Base-by-base conservation (phyloP, 2,888 invertebrate species). In the Belgica antarctica region DNA sequence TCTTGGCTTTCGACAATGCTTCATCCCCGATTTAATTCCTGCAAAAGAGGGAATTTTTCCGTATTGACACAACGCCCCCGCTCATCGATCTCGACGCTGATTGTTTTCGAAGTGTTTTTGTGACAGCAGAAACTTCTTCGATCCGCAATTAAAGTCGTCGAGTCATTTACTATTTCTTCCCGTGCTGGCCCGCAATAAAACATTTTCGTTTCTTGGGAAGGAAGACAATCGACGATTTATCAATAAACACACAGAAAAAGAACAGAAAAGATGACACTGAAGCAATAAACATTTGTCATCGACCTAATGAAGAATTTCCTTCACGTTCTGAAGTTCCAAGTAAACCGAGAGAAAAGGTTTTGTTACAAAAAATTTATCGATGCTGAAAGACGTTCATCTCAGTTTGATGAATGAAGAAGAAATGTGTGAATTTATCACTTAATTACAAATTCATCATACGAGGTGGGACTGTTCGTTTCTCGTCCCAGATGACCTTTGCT, bases 261-360 rank as follows among this genome's bases (percentile, higher is more conserved):
- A 12, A 65, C 65, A 65, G 27, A 59, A 59, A 52, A 59, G 25
- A 46, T 47, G 17, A 65, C 65, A 65, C 62, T 17, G 36, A 65
- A 15, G 65, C 65, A 65, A 65, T 65, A 65, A 65, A 65, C 65
- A 65, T 65, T 65, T 65, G 65, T 65, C 65, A 65, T 65, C 47
- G 47, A 25, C 41, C 25, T 41, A 65, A 65, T 65, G 47, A 65
- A n/a, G n/a, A 65, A 65, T 65, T 65, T 65, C 65, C 15, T 47
- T 65, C 65, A 65, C 65, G 65, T 65, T 63, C 47, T 34, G 22
- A 19, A 36, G 15, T 62, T 62, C 22, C 28, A 31, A 62, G 28
- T 62, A 62, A n/a, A 27, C 59, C 62, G 31, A 62, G 62, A 28
- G 17, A 31, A 28, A 28, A n/a, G 17, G 15, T 27, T 24, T 62